Percentiles rank a stretch among this genome's conserved stretches.
Evolutionary conservation across 2,797 vertebrate genomes (phyloP).

Genomic region (Rhinichthys osculus): DNA sequence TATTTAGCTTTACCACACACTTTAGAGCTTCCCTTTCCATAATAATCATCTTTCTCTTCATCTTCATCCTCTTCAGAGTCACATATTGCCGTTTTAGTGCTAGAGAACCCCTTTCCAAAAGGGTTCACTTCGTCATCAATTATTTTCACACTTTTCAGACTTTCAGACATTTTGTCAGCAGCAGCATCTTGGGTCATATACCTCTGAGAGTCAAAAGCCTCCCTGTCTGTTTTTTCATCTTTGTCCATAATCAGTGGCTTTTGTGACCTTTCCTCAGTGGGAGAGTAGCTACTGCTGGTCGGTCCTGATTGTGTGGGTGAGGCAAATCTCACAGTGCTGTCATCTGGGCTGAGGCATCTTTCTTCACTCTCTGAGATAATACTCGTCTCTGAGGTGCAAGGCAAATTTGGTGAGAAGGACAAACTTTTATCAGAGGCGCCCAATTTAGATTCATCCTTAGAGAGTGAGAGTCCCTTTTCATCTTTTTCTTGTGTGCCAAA

Average conservation of each 20-base stretch:
- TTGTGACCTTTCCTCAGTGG: slow-evolving; percentile 89
- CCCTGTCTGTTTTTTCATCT: slow-evolving; percentile 60
- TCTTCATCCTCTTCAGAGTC: slow-evolving; percentile 77
- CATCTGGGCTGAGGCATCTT: slow-evolving; percentile 91
- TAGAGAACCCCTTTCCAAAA: slow-evolving; percentile 63
- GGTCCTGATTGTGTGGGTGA: slow-evolving; percentile 92
- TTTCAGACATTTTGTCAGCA: slow-evolving; percentile 50
- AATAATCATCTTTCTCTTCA: slow-evolving; percentile 74
- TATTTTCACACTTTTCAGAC: slow-evolving; percentile 32
- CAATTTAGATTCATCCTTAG: slow-evolving; percentile 59
- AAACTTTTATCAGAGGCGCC: slow-evolving; percentile 65
- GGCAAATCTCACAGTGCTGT: slow-evolving; percentile 94
- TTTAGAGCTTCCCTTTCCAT: slow-evolving; percentile 69
- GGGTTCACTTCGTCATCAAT: slow-evolving; percentile 54
- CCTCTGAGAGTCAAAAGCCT: slow-evolving; percentile 64
- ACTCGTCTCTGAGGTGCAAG: slow-evolving; percentile 72
- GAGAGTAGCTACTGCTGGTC: slow-evolving; percentile 92
- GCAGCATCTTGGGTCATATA: slow-evolving; percentile 66
- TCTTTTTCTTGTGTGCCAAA: slow-evolving; percentile 59
- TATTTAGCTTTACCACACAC: slow-evolving; percentile 81
- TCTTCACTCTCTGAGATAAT: slow-evolving; percentile 86
- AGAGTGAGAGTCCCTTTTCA: slow-evolving; percentile 62
- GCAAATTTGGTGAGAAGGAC: slow-evolving; percentile 69
- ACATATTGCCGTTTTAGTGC: slow-evolving; percentile 69
- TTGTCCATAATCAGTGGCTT: slow-evolving; percentile 70